Base-by-base conservation (phyloP, 2,113 vertebrate genomes). In the Murina feae region DNA sequence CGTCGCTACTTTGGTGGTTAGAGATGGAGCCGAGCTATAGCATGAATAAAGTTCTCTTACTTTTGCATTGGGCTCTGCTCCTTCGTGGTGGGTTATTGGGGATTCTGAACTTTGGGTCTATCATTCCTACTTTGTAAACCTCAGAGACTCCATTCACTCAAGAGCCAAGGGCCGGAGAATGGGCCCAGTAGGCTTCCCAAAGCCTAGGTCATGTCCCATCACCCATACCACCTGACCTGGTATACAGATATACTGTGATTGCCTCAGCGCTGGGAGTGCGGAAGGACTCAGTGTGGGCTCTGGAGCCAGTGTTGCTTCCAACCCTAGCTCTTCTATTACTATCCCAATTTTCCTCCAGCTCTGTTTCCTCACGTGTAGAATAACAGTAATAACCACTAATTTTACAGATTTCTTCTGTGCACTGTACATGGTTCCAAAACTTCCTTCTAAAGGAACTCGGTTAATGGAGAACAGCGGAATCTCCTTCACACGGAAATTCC, bases 241-340 rank as follows among this genome's bases (percentile, higher is more conserved):
- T 11, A 76, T 39, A 23, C 3, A 7, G 76, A 39, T 66, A 63
- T 12, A 17, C 9, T 21, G 17, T 2, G 13, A 42, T 0, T 10
- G 49, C 49, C 51, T 66, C 68, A 5, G 5, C 35, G 71, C 74
- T 28, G 13, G 28, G 20, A 16, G 17, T 42, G 53, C 23, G 44
- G 42, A 37, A 39, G 0, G 3, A 14, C 28, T 8, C 42, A 0
- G 21, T 0, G 0, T 3, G 42, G 32, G 13, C 6, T 65, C 23
- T 2, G 6, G 25, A 44, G 65, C 39, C 3, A 1, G 37, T 30
- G 4, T 1, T 8, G 35, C 37, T 6, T 21, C 32, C 32, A 16
- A 21, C 2, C 25, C 58, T 66, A 1, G 32, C 42, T 42, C 42
- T 21, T 55, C 37, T 25, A 1, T 2, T 39, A 25, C 76, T 58